These are phyloP conservation scores for Maccullochella peelii DNA, from an alignment of 2,113 vertebrate genomes.

Conservation along the genomic window DNA sequence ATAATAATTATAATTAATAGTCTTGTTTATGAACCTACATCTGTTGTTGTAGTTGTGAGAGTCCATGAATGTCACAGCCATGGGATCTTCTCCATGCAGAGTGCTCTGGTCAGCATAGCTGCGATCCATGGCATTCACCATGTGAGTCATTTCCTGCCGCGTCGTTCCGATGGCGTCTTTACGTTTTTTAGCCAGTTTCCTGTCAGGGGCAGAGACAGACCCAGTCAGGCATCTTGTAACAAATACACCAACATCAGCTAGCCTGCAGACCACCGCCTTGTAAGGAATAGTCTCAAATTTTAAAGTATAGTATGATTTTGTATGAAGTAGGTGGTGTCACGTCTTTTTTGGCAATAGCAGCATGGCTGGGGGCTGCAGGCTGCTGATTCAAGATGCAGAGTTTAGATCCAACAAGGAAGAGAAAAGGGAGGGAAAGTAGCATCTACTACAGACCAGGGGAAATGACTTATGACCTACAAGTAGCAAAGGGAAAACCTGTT, in stretches of 20 bases:
- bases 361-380: constrained; percentile 57
- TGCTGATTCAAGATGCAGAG: constrained; percentile 58
- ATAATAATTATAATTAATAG: neutral
- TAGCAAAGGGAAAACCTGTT: constrained; percentile 26
- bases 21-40: constrained; percentile 88
- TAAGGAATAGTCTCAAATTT: neutral
- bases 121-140: constrained; percentile 98
- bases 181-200: constrained; percentile 98
- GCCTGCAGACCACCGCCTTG: constrained; percentile 58
- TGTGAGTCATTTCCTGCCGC: constrained; percentile 98
- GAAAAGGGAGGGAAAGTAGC: constrained; percentile 35
- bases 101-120: constrained; percentile 98
- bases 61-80: constrained; percentile 98
- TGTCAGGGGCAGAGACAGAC: constrained; percentile 74
- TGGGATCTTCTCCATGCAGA: constrained; percentile 94
- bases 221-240: constrained; percentile 27
- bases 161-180: constrained; percentile 97
- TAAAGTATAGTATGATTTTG: neutral
- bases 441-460: constrained; percentile 42
- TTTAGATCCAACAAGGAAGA: constrained; percentile 24
- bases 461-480: constrained; percentile 32
- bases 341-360: neutral
- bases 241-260: constrained; percentile 14
- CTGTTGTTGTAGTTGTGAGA: constrained; percentile 96
- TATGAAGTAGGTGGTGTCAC: neutral